These are phyloP conservation scores for Xestoiulus laeticollis DNA, from an alignment of 2,888 invertebrate genomes.

Conservation along the genomic window DNA sequence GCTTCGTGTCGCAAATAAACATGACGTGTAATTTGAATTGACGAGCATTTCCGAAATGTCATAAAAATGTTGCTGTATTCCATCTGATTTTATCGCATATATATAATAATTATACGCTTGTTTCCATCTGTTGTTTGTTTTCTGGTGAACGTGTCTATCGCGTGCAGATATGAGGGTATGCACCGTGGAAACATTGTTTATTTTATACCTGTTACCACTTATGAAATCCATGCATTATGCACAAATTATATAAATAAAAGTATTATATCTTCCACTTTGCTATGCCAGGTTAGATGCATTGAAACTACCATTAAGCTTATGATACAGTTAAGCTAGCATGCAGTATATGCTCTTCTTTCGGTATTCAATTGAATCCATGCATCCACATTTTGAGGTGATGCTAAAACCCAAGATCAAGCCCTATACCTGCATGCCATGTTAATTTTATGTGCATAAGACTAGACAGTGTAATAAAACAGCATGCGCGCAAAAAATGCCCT, in stretches of 20 bases:
- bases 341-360: too few species aligned
- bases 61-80: not conserved
- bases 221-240: not conserved
- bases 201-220: not conserved
- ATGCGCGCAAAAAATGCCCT: too few species aligned
- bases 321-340: too few species aligned
- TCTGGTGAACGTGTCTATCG: not conserved
- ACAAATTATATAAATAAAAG: not conserved
- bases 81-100: not conserved
- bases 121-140: constrained; percentile 9
- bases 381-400: too few species aligned
- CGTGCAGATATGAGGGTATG: not conserved
- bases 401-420: too few species aligned
- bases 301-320: too few species aligned
- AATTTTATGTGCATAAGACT: too few species aligned
- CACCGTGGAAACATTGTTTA: not conserved
- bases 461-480: too few species aligned
- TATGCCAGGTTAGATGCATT: too few species aligned
- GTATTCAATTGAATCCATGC: too few species aligned
- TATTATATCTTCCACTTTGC: not conserved
- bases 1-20: not conserved
- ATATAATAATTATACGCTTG: not conserved
- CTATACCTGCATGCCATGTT: too few species aligned
- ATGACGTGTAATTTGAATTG: not conserved
- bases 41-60: constrained; percentile 9